Conservation (phyloP, 2,113 vertebrate species). For the Cichladusa arquata region DNA sequence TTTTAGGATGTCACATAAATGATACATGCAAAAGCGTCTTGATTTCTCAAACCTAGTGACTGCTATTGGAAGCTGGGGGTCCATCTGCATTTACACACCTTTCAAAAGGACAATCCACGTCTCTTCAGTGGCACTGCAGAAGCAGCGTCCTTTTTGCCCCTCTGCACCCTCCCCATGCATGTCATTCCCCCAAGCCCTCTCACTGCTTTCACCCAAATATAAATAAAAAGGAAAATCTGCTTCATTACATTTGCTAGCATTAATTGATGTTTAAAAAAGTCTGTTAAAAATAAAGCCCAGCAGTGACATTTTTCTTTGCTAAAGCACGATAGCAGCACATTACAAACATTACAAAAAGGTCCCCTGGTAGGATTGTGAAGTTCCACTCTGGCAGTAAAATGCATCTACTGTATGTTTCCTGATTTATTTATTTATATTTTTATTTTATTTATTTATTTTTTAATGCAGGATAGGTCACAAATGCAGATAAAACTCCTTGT, state of each 20-base stretch:
- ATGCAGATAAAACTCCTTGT: slow-evolving; percentile 22
- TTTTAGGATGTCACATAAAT: neutral
- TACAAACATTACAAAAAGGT: slow-evolving; percentile 76
- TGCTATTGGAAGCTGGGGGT: neutral
- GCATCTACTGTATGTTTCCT: slow-evolving; percentile 60
- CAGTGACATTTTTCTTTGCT: slow-evolving; percentile 79
- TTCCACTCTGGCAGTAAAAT: slow-evolving; percentile 74
- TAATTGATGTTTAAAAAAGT: slow-evolving; percentile 79
- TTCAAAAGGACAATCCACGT: neutral
- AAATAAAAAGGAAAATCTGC: slow-evolving; percentile 72
- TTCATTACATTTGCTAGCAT: slow-evolving; percentile 74
- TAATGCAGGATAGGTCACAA: neutral
- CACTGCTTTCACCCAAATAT: slow-evolving; percentile 51
- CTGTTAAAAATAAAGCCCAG: slow-evolving; percentile 77
- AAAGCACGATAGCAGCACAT: slow-evolving; percentile 74
- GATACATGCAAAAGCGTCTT: neutral
- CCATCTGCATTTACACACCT: neutral
- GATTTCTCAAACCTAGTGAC: neutral
- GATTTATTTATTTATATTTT: neutral
- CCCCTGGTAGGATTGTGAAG: slow-evolving; percentile 70
- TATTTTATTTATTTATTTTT: neutral
- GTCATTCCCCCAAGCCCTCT: neutral
- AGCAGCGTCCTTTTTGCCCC: neutral
- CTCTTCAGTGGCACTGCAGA: neutral
- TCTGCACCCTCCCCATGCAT: neutral